A percentile compares a stretch with the other conserved stretches of the same genome.
Evolutionary conservation across 2,113 vertebrate genomes (phyloP).

Genomic region (Podarcis cretensis): DNA sequence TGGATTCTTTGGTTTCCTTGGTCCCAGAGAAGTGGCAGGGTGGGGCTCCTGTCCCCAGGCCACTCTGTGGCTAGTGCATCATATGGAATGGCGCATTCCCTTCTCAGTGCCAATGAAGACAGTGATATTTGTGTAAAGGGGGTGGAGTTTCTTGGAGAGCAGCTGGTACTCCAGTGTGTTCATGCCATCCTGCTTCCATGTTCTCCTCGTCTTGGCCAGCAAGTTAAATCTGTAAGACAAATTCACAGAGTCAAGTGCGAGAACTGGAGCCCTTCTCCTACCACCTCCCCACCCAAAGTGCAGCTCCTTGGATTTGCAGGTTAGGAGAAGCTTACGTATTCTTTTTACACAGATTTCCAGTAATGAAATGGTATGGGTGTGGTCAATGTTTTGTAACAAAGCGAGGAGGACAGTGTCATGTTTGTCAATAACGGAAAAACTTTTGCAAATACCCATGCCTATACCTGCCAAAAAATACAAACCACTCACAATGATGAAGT

Average conservation of each 20-base stretch:
- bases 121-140: conserved; percentile 85
- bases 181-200: conserved; percentile 79
- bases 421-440: background rate
- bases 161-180: conserved; percentile 76
- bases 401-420: background rate
- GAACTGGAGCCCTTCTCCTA: too few relatives aligned
- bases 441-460: background rate
- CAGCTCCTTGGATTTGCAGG: background rate
- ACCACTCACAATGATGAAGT: background rate
- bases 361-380: background rate
- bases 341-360: background rate
- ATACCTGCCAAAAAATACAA: background rate
- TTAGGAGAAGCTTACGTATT: too few relatives aligned
- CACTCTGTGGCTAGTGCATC: background rate
- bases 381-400: background rate
- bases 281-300: too few relatives aligned
- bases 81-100: conserved; percentile 49
- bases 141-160: conserved; percentile 73
- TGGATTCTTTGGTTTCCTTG: conserved; percentile 30
- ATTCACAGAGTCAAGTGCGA: background rate
- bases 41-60: background rate
- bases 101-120: conserved; percentile 76
- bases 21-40: background rate
- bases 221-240: conserved; percentile 78
- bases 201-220: conserved; percentile 76